Evolutionary conservation across 2,113 vertebrate genomes (phyloP), one percentile per base, ranked within the genome.

Genomic region (Mesitornis unicolor): DNA sequence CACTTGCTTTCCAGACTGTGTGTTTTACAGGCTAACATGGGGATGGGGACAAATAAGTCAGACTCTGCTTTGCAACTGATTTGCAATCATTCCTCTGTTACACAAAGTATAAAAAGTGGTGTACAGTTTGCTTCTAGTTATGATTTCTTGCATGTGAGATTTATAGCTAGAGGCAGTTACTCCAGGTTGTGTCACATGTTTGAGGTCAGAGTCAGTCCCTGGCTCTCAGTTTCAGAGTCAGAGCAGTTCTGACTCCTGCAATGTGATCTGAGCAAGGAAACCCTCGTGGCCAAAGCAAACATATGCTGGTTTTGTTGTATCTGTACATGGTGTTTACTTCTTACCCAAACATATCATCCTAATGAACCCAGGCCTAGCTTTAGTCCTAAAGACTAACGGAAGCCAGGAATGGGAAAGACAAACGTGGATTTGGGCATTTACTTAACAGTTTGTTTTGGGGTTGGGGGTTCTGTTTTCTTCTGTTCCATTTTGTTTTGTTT

Each of bases 161-260:
- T 64, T 84, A 29, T 70, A 68, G 36, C 43, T 16, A 4, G 10
- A 19, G 35, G 51, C 29, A 31, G 42, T 84, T 75, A 42, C 33
- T 47, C 38, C 10, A 2, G 45, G 63, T 71, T 77, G 47, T 16
- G 10, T 84, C 53, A 38, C 28, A 4, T n/a, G 21, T 53, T n/a
- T n/a, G n/a, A 45, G 82, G 56, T 31, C 18, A 67, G 73, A 84
- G 47, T 33, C 42, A 48, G 45, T 22, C 43, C 47, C n/a, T 74
- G 2, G 0, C 18, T 74, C 40, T 51, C 4, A 2, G 38, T 36
- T 54, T 90, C 0, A 0, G 20, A 40, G 16, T 29, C 1, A 0
- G 36, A 64, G 65, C 53, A 24, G 25, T 71, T 82, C 70, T 84
- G 89, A 60, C 16, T 51, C 63, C 35, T 15, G n/a, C 60, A 64